Conservation (phyloP, 64 coral and sea anemone species). For the Montipora capricornis region DNA sequence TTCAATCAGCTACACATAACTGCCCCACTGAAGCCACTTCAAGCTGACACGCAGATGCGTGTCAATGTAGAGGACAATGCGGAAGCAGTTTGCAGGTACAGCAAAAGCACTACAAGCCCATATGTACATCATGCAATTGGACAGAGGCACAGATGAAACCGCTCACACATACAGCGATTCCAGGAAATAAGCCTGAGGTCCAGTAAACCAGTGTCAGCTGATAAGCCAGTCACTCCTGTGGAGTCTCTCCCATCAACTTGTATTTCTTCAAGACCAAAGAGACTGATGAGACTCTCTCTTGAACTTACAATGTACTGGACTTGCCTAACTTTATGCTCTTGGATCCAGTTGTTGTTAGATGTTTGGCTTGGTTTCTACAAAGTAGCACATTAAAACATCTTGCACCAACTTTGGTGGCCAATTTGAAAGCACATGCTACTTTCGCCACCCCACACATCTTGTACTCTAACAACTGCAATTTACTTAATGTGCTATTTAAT, state of each 20-base stretch:
- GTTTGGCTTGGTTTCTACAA: no score
- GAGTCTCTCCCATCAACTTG: neutral
- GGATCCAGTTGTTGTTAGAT: no score
- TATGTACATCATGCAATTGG: conserved; percentile 11
- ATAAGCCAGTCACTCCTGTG: neutral
- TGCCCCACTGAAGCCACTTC: neutral
- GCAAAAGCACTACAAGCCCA: conserved; percentile 53
- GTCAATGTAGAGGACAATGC: conserved; percentile 11
- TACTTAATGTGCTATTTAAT: no score
- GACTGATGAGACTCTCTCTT: neutral
- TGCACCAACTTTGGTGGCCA: no score
- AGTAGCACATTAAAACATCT: no score
- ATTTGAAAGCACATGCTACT: no score
- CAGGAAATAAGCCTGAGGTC: neutral
- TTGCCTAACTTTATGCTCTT: no score
- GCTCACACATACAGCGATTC: conserved; percentile 40
- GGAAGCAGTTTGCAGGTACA: neutral
- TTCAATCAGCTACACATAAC: conserved; percentile 24
- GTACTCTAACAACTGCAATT: no score
- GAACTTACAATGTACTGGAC: neutral
- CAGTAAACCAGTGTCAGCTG: neutral
- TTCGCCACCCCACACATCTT: no score
- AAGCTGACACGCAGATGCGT: conserved; percentile 32
- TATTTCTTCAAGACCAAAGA: neutral
- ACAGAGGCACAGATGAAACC: conserved; percentile 34